These are phyloP conservation scores for Cavia aperea DNA, from an alignment of 2,113 vertebrate genomes.

Conservation along the genomic window DNA sequence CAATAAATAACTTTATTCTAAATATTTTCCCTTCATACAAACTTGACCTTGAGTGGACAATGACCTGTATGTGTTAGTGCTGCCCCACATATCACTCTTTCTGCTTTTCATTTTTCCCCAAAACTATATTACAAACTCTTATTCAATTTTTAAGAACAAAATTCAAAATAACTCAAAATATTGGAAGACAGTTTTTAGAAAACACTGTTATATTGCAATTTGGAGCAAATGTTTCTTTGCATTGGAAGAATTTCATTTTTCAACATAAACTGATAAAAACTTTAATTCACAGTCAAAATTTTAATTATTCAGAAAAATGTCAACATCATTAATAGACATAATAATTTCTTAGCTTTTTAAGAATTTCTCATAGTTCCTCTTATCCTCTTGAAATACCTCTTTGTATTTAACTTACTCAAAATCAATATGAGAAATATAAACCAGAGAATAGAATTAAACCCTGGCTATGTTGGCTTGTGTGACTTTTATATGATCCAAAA, in stretches of 20 bases:
- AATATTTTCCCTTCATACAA: neutral
- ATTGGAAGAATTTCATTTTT: neutral
- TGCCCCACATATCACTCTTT: neutral
- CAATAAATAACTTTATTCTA: neutral
- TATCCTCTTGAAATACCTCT: neutral
- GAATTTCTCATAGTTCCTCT: neutral
- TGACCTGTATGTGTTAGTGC: neutral
- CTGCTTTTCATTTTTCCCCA: neutral
- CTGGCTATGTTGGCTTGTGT: neutral
- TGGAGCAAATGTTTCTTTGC: neutral
- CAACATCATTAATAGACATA: neutral
- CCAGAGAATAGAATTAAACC: neutral
- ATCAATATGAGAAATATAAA: neutral
- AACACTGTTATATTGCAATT: neutral
- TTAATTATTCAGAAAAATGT: neutral
- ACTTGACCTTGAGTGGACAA: neutral
- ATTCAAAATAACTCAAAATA: neutral
- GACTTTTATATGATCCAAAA: neutral
- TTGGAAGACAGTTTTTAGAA: neutral
- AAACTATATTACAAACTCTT: neutral
- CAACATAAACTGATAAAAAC: neutral
- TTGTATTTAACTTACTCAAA: neutral
- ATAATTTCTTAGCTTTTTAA: neutral
- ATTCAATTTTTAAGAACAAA: neutral
- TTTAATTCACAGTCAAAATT: neutral